phyloP scores from a whole-genome alignment of 2,113 vertebrate genomes.

The Oryzias celebensis region DNA sequence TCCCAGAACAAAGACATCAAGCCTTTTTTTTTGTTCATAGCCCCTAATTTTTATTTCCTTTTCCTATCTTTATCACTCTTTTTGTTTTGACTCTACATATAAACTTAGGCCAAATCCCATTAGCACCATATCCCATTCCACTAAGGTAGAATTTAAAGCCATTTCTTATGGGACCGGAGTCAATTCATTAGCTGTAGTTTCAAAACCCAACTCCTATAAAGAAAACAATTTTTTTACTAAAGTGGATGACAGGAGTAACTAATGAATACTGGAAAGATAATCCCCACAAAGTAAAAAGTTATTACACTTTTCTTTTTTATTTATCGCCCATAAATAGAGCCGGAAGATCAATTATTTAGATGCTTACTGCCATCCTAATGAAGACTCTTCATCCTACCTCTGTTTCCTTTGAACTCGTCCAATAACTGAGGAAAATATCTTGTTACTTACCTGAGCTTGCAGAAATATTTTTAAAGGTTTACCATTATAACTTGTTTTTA shows the following conservation, averaged over 20 bases:
- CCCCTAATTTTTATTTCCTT: too few species aligned
- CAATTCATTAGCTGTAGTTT: too few species aligned
- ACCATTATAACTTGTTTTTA: background rate
- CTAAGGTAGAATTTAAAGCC: too few species aligned
- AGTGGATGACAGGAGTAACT: too few species aligned
- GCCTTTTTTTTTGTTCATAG: too few species aligned
- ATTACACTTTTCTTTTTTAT: background rate
- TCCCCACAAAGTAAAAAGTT: background rate
- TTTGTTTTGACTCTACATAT: too few species aligned
- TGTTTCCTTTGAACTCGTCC: background rate
- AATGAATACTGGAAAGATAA: background rate
- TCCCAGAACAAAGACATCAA: background rate
- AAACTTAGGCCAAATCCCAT: too few species aligned
- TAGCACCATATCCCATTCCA: too few species aligned
- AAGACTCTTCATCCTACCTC: background rate
- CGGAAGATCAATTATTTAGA: background rate
- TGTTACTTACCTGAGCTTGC: background rate
- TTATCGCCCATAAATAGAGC: background rate
- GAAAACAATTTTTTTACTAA: too few species aligned
- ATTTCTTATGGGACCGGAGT: too few species aligned
- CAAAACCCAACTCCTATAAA: too few species aligned
- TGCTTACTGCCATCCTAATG: background rate
- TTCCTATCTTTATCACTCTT: too few species aligned
- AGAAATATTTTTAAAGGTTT: background rate
- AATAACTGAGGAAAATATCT: background rate